A percentile compares a stretch with the other conserved stretches of the same genome.
Conservation (phyloP, 2,888 invertebrate genomes). For the Melanargia galathea region DNA sequence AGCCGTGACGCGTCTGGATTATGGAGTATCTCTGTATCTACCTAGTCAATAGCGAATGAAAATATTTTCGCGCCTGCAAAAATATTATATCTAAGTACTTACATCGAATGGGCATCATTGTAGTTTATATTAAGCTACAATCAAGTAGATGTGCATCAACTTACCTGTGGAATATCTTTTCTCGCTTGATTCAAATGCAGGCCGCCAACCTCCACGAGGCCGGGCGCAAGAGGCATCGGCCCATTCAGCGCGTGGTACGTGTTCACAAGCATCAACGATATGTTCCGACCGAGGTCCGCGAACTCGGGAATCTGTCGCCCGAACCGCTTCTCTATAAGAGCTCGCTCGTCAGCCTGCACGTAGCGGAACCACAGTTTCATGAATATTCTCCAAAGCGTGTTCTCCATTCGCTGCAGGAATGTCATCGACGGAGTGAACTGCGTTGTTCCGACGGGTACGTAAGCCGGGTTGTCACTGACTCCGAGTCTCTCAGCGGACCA, state of each 20-base stretch:
- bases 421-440: slow-evolving; percentile 72
- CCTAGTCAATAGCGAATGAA: too few relatives aligned
- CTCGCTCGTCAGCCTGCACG: slow-evolving; percentile 47
- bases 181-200: slow-evolving; percentile 66
- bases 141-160: neutral
- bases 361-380: slow-evolving; percentile 62
- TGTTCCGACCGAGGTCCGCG: slow-evolving; percentile 64
- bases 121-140: too few relatives aligned
- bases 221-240: slow-evolving; percentile 78
- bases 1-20: too few relatives aligned
- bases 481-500: slow-evolving; percentile 76
- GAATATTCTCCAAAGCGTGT: slow-evolving; percentile 57
- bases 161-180: slow-evolving; percentile 45
- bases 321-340: slow-evolving; percentile 54
- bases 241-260: slow-evolving; percentile 81
- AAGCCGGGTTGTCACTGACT: slow-evolving; percentile 75
- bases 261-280: slow-evolving; percentile 76
- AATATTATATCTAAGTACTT: too few relatives aligned
- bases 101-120: too few relatives aligned
- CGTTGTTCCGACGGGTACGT: slow-evolving; percentile 79
- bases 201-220: slow-evolving; percentile 84
- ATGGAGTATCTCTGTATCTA: too few relatives aligned
- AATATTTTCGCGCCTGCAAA: too few relatives aligned
- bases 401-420: slow-evolving; percentile 75
- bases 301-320: slow-evolving; percentile 68